Percentiles rank a stretch among this genome's conserved stretches.
Conservation (phyloP, 2,113 vertebrate species). For the Prietella phreatophila region DNA sequence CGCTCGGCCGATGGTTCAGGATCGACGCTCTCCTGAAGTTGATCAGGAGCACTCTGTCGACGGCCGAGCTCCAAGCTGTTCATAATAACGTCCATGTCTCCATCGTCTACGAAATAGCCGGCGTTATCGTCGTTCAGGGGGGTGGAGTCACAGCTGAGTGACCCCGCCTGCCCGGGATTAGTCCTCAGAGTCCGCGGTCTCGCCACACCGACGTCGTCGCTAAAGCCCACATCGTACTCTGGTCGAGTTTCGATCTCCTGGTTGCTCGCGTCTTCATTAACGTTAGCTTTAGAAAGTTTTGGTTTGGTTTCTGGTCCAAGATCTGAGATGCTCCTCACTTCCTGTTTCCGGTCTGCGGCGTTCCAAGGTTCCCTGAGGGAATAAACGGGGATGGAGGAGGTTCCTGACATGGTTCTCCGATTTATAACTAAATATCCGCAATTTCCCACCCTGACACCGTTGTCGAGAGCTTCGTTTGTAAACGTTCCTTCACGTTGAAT, state of each 20-base stretch:
- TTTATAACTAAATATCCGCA: conserved; percentile 65
- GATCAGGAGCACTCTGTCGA: conserved; percentile 81
- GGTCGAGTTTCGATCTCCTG: conserved; percentile 17
- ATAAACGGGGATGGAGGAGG: conserved; percentile 2
- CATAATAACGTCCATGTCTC: conserved; percentile 65
- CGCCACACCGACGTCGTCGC: conserved; percentile 29
- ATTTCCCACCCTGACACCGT: conserved; percentile 68
- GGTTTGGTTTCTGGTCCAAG: conserved; percentile 24
- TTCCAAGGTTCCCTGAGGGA: conserved; percentile 4
- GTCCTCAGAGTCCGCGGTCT: conserved; percentile 71
- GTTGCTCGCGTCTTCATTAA: neutral
- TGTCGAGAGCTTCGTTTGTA: conserved; percentile 33
- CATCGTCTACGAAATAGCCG: conserved; percentile 61
- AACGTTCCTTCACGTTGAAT: neutral
- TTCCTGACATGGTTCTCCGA: conserved; percentile 15
- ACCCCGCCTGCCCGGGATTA: conserved; percentile 57
- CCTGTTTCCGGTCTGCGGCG: neutral
- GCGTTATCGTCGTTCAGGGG: conserved; percentile 62
- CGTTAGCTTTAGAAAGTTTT: conserved; percentile 25
- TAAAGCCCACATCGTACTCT: conserved; percentile 25
- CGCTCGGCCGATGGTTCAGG: conserved; percentile 58
- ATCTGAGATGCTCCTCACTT: neutral
- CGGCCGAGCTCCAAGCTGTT: conserved; percentile 77
- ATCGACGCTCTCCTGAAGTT: conserved; percentile 62
- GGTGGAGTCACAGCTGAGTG: conserved; percentile 76